phyloP scores from a whole-genome alignment of 1,140 invertebrate species.

The Palaemon carinicauda region DNA sequence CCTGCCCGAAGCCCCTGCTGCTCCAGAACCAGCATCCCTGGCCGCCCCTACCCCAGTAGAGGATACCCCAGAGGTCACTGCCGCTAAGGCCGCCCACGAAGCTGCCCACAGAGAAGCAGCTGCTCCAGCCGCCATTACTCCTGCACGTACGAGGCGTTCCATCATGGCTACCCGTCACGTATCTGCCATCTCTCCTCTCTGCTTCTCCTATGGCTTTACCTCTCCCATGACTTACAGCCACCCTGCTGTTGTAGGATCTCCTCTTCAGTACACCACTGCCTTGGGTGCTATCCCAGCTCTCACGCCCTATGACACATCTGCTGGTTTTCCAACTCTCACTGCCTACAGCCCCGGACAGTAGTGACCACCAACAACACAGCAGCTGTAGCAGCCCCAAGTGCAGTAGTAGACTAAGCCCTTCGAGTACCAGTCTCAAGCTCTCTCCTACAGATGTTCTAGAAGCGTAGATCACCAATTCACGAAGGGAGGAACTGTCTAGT shows the following conservation, averaged over 20 bases:
- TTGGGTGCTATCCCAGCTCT: neutral
- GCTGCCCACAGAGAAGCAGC: neutral
- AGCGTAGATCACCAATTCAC: too few species aligned
- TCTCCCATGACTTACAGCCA: conserved; percentile 5
- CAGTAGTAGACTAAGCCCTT: conserved; percentile 23
- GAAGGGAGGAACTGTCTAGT: too few species aligned
- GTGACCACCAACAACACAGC: neutral
- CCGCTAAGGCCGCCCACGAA: conserved; percentile 21
- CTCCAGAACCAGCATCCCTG: neutral
- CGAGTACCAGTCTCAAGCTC: neutral
- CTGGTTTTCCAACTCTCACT: too few species aligned
- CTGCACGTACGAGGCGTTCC: conserved; percentile 5
- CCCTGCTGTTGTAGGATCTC: neutral
- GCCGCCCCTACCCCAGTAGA: neutral
- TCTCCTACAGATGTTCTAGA: neutral
- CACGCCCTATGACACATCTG: neutral
- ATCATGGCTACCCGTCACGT: neutral
- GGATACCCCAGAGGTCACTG: conserved; percentile 14
- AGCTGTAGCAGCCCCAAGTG: neutral
- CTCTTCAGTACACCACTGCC: neutral
- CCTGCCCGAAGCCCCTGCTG: conserved; percentile 41
- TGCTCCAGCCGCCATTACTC: neutral
- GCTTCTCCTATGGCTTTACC: neutral
- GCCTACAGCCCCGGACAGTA: too few species aligned
- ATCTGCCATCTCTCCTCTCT: neutral